Evolutionary conservation across 2,797 vertebrate species (phyloP).

Genomic region (Sebastes taczanowskii): DNA sequence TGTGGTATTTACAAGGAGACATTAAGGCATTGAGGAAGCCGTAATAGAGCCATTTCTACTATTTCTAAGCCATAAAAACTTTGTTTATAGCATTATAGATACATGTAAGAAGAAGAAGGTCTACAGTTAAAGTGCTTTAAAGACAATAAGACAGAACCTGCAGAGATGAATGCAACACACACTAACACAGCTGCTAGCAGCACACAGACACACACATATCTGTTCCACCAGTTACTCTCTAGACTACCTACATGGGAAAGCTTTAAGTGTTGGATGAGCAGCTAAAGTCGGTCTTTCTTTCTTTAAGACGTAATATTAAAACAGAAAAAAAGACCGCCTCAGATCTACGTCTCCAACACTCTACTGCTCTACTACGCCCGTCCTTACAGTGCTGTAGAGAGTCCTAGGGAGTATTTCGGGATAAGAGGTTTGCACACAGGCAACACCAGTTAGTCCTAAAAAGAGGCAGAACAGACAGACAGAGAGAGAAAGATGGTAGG

Average conservation of each 20-base stretch:
- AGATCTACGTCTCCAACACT: slow-evolving; percentile 2
- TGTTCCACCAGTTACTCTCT: slow-evolving; percentile 16
- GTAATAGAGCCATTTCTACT: background rate
- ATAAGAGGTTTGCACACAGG: slow-evolving; percentile 88
- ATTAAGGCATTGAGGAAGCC: slow-evolving; percentile 42
- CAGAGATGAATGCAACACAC: background rate
- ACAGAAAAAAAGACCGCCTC: background rate
- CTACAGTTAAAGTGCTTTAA: slow-evolving; percentile 37
- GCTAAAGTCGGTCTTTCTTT: background rate
- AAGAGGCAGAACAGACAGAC: slow-evolving; percentile 71
- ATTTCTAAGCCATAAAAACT: background rate
- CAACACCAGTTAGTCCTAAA: slow-evolving; percentile 91
- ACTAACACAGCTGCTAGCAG: slow-evolving; percentile 5
- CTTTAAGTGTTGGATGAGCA: background rate
- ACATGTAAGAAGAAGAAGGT: background rate
- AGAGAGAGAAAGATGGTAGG: slow-evolving; percentile 13
- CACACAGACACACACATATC: slow-evolving; percentile 7
- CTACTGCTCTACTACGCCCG: slow-evolving; percentile 7
- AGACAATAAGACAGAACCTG: background rate
- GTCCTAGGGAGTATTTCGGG: slow-evolving; percentile 88
- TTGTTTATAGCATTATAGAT: background rate
- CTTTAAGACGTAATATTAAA: background rate
- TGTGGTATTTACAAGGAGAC: slow-evolving; percentile 7
- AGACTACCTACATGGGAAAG: slow-evolving; percentile 24
- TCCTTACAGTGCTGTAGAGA: slow-evolving; percentile 82